Conservation (phyloP, 2,888 invertebrate species). For the Ennomos quercinarius region DNA sequence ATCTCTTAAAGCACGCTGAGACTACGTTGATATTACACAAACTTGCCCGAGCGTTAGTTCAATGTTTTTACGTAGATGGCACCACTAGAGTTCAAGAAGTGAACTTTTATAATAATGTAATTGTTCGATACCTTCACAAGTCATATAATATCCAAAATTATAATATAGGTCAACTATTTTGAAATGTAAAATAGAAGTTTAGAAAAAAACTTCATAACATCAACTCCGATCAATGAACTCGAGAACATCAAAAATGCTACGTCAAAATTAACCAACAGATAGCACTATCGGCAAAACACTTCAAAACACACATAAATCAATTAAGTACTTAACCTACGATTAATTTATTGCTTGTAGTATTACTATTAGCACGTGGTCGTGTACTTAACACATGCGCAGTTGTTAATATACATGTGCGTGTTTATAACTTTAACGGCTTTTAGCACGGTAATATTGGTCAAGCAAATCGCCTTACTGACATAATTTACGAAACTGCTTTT, state of each 20-base stretch:
- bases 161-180: too few species aligned
- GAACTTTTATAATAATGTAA: too few species aligned
- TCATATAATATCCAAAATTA: too few species aligned
- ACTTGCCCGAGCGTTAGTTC: background rate
- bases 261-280: constrained; percentile 5
- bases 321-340: constrained; percentile 13
- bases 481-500: constrained; percentile 5
- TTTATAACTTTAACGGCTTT: constrained; percentile 8
- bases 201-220: too few species aligned
- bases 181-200: background rate
- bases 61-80: constrained; percentile 56
- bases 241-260: background rate
- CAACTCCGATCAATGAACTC: constrained; percentile 2
- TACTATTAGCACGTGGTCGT: constrained; percentile 34
- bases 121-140: too few species aligned
- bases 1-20: constrained; percentile 33
- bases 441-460: constrained; percentile 21
- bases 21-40: constrained; percentile 11
- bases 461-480: constrained; percentile 28
- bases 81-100: constrained; percentile 2
- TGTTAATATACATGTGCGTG: constrained; percentile 25
- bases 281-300: constrained; percentile 15
- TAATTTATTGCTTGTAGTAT: constrained; percentile 32
- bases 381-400: constrained; percentile 29
- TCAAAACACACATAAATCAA: constrained; percentile 14